Conservation (phyloP, 2,888 invertebrate genomes). For the Rugalucina vietnamica region DNA sequence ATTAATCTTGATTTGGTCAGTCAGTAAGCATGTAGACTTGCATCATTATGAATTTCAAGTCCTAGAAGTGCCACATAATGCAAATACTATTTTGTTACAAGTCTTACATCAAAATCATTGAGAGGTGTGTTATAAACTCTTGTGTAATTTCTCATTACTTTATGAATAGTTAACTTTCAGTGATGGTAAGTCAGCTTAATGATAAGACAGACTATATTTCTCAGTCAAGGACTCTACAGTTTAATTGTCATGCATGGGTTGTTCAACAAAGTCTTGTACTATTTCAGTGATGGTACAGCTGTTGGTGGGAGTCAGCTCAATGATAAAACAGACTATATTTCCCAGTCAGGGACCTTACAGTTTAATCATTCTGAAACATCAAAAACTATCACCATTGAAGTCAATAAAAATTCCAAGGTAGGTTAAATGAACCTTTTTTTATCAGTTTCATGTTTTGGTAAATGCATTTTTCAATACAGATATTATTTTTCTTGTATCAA, state of each 20-base stretch:
- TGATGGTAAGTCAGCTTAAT: slow-evolving; percentile 78
- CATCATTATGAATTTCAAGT: too few relatives aligned
- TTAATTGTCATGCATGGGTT: slow-evolving; percentile 57
- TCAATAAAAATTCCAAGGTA: slow-evolving; percentile 78
- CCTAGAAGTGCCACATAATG: too few relatives aligned
- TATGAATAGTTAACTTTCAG: slow-evolving; percentile 63
- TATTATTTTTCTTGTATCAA: too few relatives aligned
- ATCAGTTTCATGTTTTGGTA: too few relatives aligned
- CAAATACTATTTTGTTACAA: too few relatives aligned
- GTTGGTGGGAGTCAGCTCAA: slow-evolving; percentile 73
- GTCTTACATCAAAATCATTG: too few relatives aligned
- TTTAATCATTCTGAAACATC: slow-evolving; percentile 81
- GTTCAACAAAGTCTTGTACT: neutral
- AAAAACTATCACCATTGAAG: slow-evolving; percentile 77
- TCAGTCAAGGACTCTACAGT: slow-evolving; percentile 70
- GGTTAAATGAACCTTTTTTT: too few relatives aligned
- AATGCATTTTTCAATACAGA: too few relatives aligned
- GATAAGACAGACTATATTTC: slow-evolving; percentile 70
- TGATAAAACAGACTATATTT: slow-evolving; percentile 71
- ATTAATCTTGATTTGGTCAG: too few relatives aligned
- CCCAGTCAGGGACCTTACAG: slow-evolving; percentile 66
- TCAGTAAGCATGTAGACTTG: too few relatives aligned
- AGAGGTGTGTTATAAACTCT: too few relatives aligned
- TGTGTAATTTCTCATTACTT: too few relatives aligned
- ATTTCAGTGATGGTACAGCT: slow-evolving; percentile 80